Evolutionary conservation across 2,113 vertebrate species (phyloP).

Genomic region (Aptenodytes forsteri): DNA sequence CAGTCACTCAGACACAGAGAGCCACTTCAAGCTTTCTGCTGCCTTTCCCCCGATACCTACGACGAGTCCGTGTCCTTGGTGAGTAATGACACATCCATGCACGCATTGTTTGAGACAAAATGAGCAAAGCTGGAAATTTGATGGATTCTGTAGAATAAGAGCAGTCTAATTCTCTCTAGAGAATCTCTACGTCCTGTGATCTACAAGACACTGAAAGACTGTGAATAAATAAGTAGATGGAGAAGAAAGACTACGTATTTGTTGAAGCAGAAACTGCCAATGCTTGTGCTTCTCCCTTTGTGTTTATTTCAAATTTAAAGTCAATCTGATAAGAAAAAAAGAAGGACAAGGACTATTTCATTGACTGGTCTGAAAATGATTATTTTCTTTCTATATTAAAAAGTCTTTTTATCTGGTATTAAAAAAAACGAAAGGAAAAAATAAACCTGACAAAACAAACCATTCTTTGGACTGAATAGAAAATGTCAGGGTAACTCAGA

Average conservation of each 20-base stretch:
- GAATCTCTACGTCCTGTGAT: not conserved
- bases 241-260: not conserved
- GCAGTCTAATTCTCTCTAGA: not conserved
- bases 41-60: not conserved
- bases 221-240: slow-evolving; percentile 26
- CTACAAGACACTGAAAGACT: not conserved
- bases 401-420: not conserved
- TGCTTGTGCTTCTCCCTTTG: not conserved
- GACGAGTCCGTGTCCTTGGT: not conserved
- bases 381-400: not conserved
- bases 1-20: not conserved
- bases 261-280: not conserved
- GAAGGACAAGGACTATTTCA: not conserved
- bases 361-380: not conserved
- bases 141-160: not conserved
- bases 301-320: not conserved
- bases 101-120: slow-evolving; percentile 12
- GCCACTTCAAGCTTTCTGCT: not conserved
- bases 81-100: slow-evolving; percentile 4
- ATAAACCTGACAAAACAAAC: not conserved
- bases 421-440: not conserved
- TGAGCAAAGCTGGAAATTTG: slow-evolving; percentile 24
- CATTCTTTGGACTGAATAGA: not conserved
- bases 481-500: not conserved
- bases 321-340: not conserved